Evolutionary conservation across 1,140 invertebrate genomes (phyloP), one percentile per base, ranked within the genome.

Genomic region (Penaeus chinensis): DNA sequence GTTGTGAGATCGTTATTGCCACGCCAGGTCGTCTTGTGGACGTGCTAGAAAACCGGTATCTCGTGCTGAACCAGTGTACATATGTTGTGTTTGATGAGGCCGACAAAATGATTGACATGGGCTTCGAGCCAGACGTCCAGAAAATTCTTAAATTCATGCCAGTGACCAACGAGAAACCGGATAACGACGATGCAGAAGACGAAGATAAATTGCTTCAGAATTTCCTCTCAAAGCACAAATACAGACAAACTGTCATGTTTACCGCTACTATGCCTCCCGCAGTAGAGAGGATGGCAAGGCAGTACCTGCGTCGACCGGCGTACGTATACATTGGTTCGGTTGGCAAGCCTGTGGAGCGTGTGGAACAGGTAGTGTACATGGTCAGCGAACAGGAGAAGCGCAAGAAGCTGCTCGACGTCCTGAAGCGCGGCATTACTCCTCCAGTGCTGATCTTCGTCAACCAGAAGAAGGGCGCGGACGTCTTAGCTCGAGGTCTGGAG

Each of bases 361-460:
- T 98, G 0, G 98, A 99, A 95, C 99, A 99, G 94, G 96, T 99
- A 77, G 97, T 99, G 0, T 97, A 97, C 93, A 96, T 99, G 94
- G 95, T 99, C 91, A 94, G 96, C 37, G 98, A 99, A 92, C 95
- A 95, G 86, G 97, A 99, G 91, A 99, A 99, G 92, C 95, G 97
- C 82, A 96, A 95, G 91, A 97, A 97, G 93, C 93, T 98, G 4
- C 95, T 97, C 93, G 96, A 97, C 91, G 96, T 97, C 90, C 93
- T 98, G 11, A 96, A 95, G 8, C 94, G 95, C 85, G 96, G 96
- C 16, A 95, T 99, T 66, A 97, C 98, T 92, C 98, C 98, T 5
- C 99, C 99, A 2, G 96, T 99, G 81, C 99, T 99, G 91, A 99
- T 99, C 91, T 99, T 99, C 91, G 99, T 99, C 90, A 99, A 99